Conservation (phyloP, 2,888 invertebrate genomes). For the Chirona hameri region DNA sequence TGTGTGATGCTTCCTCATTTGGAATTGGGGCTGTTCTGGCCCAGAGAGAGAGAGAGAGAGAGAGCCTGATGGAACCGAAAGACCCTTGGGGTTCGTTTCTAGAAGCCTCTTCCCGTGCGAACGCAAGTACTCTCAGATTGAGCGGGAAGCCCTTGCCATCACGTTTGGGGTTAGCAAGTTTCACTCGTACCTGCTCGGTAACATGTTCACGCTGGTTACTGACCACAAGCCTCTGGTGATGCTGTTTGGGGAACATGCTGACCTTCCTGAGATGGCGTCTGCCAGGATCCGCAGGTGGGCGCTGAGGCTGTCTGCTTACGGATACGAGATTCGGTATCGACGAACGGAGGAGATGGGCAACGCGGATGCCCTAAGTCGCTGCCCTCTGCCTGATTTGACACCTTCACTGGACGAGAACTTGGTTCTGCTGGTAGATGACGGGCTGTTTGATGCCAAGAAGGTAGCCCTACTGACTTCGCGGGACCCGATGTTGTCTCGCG, state of each 20-base stretch:
- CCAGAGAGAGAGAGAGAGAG: too few relatives aligned
- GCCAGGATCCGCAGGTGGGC: background rate
- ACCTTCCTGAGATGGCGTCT: background rate
- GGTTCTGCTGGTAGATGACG: too few relatives aligned
- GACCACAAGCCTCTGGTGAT: background rate
- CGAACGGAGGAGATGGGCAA: background rate
- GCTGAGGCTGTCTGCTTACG: background rate
- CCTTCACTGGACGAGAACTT: too few relatives aligned
- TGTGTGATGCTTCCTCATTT: background rate
- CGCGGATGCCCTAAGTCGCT: background rate
- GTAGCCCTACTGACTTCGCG: background rate
- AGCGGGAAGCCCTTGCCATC: background rate
- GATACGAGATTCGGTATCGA: background rate
- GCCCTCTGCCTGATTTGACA: background rate
- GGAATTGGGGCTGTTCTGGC: background rate
- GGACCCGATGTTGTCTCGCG: background rate
- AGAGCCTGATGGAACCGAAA: background rate
- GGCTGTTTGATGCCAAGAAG: too few relatives aligned
- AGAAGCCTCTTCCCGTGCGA: background rate
- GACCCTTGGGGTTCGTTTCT: background rate
- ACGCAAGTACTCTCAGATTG: background rate
- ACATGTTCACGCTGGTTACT: background rate
- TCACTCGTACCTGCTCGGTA: background rate
- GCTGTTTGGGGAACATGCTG: background rate
- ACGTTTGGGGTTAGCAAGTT: background rate